Evolutionary conservation across 2,888 invertebrate genomes (phyloP), one percentile per base, ranked within the genome.

Genomic region (Pimpla rufipes): DNA sequence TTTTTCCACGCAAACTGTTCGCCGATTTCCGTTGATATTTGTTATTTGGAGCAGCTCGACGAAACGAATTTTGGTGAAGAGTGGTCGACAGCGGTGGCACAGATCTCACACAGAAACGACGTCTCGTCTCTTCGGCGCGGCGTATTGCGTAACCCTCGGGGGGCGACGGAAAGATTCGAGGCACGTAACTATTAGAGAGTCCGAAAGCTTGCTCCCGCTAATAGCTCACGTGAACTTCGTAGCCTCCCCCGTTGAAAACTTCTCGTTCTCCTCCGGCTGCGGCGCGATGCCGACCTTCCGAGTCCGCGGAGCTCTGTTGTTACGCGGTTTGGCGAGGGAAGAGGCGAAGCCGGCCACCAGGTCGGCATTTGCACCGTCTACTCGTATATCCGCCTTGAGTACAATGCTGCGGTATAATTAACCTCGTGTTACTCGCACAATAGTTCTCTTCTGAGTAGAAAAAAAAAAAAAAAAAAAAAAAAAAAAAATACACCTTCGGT

Each of bases 221-320:
- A 62, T 75, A 66, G 66, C 75, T 75, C 75, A 52, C 64, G 55
- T 66, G 66, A 75, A 75, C 66, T 66, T 64, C 37, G n/a, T n/a
- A 18, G 75, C 23, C 23, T 55, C 29, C n/a, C 4, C 2, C 66
- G 75, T 55, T 66, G 66, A 52, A 75, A 75, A 75, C 52, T 66
- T 75, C 55, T 10, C 64, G 23, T 52, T 55, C 18, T 11, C 4
- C 57, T 35, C 11, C 11, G 45, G 11, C 47, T 45, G 6, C 29
- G 45, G 42, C 23, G 45, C 10, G 13, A 16, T 71, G n/a, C 55
- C 29, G 23, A 45, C 23, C 18, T 62, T 62, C 50, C 50, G 23
- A 50, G 62, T 29, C 35, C 21, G n/a, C 21, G 13, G 13, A 3
- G 37, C 40, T 21, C 40, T n/a, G 45, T 62, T 73, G 59, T 47